phyloP scores from a whole-genome alignment of 2,888 invertebrate species.

The Ypsolopha scabrella region DNA sequence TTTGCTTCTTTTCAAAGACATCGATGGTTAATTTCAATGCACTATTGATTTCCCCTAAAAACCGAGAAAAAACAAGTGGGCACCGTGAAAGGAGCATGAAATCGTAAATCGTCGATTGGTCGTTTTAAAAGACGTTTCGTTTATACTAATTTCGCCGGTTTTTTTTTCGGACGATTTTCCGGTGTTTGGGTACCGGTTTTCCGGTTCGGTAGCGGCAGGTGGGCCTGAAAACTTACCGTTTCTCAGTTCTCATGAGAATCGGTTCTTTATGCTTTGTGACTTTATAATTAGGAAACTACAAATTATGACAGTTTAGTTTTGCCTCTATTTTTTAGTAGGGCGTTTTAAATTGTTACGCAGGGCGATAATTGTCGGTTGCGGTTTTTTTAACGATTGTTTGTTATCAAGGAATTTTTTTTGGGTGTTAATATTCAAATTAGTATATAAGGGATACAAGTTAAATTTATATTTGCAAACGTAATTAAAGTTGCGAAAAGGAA shows the following conservation, averaged over 20 bases:
- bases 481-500: too few relatives aligned
- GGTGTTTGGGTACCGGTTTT: slow-evolving; percentile 59
- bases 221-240: slow-evolving; percentile 35
- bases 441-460: too few relatives aligned
- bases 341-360: neutral
- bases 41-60: slow-evolving; percentile 44
- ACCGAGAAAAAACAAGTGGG: slow-evolving; percentile 32
- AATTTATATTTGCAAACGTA: too few relatives aligned
- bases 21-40: slow-evolving; percentile 52
- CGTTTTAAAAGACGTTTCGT: slow-evolving; percentile 41
- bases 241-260: slow-evolving; percentile 67
- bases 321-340: slow-evolving; percentile 16
- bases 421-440: too few relatives aligned
- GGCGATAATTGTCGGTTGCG: neutral
- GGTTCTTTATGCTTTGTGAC: slow-evolving; percentile 33
- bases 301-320: slow-evolving; percentile 30
- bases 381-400: neutral
- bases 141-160: slow-evolving; percentile 56
- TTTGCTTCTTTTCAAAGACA: slow-evolving; percentile 19
- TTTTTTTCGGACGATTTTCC: slow-evolving; percentile 58
- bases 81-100: slow-evolving; percentile 55
- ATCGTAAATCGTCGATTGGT: slow-evolving; percentile 39
- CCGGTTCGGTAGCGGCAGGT: slow-evolving; percentile 59
- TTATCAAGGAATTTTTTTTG: too few relatives aligned
- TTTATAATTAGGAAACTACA: slow-evolving; percentile 41